Base-by-base conservation (phyloP, 2,797 vertebrate genomes). In the Sphenodon punctatus region DNA sequence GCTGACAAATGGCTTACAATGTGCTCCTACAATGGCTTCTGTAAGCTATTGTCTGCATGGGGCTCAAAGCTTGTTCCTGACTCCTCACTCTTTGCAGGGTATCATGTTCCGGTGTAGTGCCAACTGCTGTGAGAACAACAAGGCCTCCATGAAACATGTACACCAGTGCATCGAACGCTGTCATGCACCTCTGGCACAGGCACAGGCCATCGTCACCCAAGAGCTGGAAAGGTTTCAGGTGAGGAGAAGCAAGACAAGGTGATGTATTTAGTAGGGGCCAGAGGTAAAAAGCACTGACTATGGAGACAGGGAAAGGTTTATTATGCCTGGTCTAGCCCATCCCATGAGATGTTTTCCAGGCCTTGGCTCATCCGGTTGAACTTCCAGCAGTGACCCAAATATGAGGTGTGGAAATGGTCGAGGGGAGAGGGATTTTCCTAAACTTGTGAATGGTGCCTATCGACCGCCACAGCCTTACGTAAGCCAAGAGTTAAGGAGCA, bases 181-280 rank as follows among this genome's bases (percentile, higher is more conserved):
- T 93, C 97, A 98, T 53, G 88, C 96, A 0, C 98, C 98, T 10
- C 90, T 99, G 80, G 97, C 97, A 14, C 95, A 96, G 64, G 98
- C 98, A 1, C 98, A 99, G 87, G 96, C 95, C 7, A 75, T 98
- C 75, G 98, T 99, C 87, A 99, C 97, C 17, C 94, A 88, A 4
- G 98, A 99, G 92, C 85, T 99, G 76, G 97, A 99, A 91, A 97
- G 96, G 59, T 99, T 99, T 92, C 98, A 99, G 97, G 98, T 98
- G 68, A 90, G 92, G 39, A 45, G 48, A n/a, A 9, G 13, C 22
- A 23, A 30, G 4, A 34, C 5, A 32, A n/a, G 9, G 38, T 27
- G 34, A 27, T 25, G 20, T 22, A 14, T 32, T 32, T 34, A 55
- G 55, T 5, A 2, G 6, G 14, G 5, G 2, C 17, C 12, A n/a